Base-by-base conservation (phyloP, 2,888 invertebrate species). In the Rhingia campestris region DNA sequence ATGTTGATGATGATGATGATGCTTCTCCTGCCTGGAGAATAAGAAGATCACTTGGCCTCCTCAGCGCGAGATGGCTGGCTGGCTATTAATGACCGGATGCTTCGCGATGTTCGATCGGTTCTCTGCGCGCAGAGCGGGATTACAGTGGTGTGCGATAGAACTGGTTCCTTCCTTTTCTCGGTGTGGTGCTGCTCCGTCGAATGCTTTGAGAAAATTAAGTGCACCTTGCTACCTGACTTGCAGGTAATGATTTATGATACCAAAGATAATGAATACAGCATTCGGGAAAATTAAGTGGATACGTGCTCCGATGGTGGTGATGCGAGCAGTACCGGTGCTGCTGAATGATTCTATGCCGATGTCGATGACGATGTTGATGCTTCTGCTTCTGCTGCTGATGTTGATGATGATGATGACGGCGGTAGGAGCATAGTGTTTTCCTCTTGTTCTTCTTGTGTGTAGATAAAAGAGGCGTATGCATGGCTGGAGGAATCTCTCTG, bases 181-280 rank as follows among this genome's bases (percentile, higher is more conserved):
- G 58, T 73, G 39, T 61, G 64, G 43, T 76, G 69, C 58, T 70
- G 80, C 74, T 61, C 74, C 74, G 59, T 51, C 74, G 84, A 74
- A 67, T 86, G 79, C 74, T 80, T 84, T 84, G 82, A 77, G 77
- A 86, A 87, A 87, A 87, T 87, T 86, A 87, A 87, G 87, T 87
- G 87, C 87, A 87, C 87, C 87, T 87, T 87, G 87, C 87, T 87
- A 87, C 87, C 87, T 86, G 87, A 86, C 87, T 87, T 87, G 87
- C 87, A 87, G 86, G 87, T 86, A 87, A 87, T 87, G 87, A 87
- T 87, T 87, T 87, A 87, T 87, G 87, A 86, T 87, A 87, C 86
- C 86, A 87, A 86, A 86, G 87, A 87, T 87, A 87, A 87, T 87
- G 87, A 87, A 87, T 87, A 87, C 87, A 81, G 86, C 86, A 87